Evolutionary conservation across 2,797 vertebrate genomes (phyloP), one percentile per base, ranked within the genome.

Genomic region (Hafferia zeledoni): DNA sequence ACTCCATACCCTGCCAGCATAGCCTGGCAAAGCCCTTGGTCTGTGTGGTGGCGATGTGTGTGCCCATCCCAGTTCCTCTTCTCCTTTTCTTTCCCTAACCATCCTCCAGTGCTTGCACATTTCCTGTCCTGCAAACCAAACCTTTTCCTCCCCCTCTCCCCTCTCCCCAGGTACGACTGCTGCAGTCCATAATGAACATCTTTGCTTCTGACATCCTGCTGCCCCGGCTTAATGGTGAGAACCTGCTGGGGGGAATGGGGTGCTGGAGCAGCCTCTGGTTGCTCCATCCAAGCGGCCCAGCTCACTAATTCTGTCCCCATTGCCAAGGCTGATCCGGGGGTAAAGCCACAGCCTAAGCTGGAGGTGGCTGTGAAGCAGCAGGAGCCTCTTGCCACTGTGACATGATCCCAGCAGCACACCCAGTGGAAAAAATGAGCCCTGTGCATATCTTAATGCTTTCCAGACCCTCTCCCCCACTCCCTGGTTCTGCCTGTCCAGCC

Each of bases 191-290:
- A 13, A 94, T 97, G 65, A 98, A 98, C 59, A 17, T 75, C 69
- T 20, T 92, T 22, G n/a, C 96, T 31, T 85, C 95, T 17, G 31
- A 3, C 16, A 46, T 13, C 19, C 60, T 98, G 24, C 94, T 98
- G 55, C 97, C 96, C 0, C 78, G 13, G 5, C 17, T 97, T 53
- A 98, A 98, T 4, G 94, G 98, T 98, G 94, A 98, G 97, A 75
- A 63, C n/a, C n/a, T 15, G 46, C 41, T 39, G 35, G 6, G 17
- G 52, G 23, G 3, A 35, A 24, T 2, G 24, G 19, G 49, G 0
- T 61, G 19, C 28, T 13, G 60, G 47, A 25, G n/a, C 10, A 43
- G 17, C 5, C 2, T 0, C 41, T 1, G 3, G 15, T 44, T 3
- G 0, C 35, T 67, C n/a, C 1, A 0, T 31, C 53, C 5, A 2